These are phyloP conservation scores for Dendrolimus kikuchii DNA, from an alignment of 1,140 invertebrate genomes.

Conservation along the genomic window DNA sequence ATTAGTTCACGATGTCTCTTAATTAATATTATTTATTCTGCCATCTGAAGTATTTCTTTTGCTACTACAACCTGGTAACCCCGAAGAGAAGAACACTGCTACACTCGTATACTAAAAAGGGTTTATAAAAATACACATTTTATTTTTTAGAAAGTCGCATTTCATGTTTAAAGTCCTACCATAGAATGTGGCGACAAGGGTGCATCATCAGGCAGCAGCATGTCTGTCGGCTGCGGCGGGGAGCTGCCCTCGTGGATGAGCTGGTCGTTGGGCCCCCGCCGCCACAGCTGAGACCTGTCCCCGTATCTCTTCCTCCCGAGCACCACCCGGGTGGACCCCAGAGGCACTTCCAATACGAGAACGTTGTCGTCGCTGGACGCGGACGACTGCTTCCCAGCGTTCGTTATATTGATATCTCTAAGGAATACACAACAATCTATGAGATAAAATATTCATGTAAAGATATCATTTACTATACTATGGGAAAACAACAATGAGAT, in stretches of 20 bases:
- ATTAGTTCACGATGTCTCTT: no score
- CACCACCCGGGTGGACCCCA: conserved; percentile 79
- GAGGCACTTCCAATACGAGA: conserved; percentile 87
- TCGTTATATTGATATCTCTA: conserved; percentile 17
- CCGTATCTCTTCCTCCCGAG: conserved; percentile 88
- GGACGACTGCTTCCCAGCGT: conserved; percentile 9
- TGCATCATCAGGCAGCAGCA: conserved; percentile 59
- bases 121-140: not conserved
- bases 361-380: conserved; percentile 24
- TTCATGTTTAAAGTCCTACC: conserved; percentile 34
- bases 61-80: no score
- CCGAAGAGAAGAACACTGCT: no score
- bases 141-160: not conserved
- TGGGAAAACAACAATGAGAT: no score
- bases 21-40: no score
- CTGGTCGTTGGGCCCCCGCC: conserved; percentile 90
- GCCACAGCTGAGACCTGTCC: conserved; percentile 93
- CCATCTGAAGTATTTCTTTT: no score
- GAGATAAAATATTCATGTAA: not conserved
- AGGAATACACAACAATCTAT: not conserved
- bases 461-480: no score
- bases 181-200: conserved; percentile 50
- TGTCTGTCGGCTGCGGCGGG: conserved; percentile 71
- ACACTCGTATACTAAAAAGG: no score
- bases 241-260: conserved; percentile 94